These are phyloP conservation scores for Lordiphosa mommai DNA, from an alignment of 1,140 invertebrate species.

Conservation along the genomic window DNA sequence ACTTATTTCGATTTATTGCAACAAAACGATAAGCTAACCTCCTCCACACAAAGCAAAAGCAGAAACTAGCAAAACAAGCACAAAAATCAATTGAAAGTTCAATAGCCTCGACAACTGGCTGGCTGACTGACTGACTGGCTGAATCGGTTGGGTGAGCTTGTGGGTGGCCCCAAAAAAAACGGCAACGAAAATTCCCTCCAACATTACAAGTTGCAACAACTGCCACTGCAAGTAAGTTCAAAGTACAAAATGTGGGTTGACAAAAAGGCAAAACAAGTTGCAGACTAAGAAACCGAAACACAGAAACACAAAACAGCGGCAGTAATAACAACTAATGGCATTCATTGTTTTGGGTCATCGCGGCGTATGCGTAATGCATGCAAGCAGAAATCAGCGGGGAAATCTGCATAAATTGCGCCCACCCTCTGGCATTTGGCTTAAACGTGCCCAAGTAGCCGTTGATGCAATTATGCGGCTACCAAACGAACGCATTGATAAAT, in stretches of 20 bases:
- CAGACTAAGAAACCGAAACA: not conserved
- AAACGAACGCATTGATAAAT: constrained; percentile 66
- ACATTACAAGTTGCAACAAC: constrained; percentile 42
- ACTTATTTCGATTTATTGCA: constrained; percentile 71
- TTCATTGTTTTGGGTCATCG: constrained; percentile 35
- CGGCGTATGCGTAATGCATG: constrained; percentile 66
- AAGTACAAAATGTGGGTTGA: constrained; percentile 71
- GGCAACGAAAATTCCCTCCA: constrained; percentile 14
- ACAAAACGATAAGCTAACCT: constrained; percentile 41
- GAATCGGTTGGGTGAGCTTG: constrained; percentile 1
- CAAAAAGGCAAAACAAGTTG: constrained; percentile 23
- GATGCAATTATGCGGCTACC: constrained; percentile 58
- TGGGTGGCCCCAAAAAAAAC: constrained; percentile 25
- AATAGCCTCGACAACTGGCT: constrained; percentile 55
- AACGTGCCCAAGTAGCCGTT: constrained; percentile 69
- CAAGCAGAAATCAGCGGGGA: constrained; percentile 28
- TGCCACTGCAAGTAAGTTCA: constrained; percentile 57
- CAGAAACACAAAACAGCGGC: not conserved
- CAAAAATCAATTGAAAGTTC: constrained; percentile 77
- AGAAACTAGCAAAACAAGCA: constrained; percentile 57
- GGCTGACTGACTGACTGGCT: constrained; percentile 19
- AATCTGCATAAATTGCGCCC: constrained; percentile 26
- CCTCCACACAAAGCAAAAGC: constrained; percentile 9
- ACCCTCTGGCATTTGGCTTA: not conserved
- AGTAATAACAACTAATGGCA: constrained; percentile 50